A percentile compares a stretch with the other conserved stretches of the same genome.
These are phyloP conservation scores for Charanyca ferruginea DNA, from an alignment of 2,888 invertebrate species.

Conservation along the genomic window DNA sequence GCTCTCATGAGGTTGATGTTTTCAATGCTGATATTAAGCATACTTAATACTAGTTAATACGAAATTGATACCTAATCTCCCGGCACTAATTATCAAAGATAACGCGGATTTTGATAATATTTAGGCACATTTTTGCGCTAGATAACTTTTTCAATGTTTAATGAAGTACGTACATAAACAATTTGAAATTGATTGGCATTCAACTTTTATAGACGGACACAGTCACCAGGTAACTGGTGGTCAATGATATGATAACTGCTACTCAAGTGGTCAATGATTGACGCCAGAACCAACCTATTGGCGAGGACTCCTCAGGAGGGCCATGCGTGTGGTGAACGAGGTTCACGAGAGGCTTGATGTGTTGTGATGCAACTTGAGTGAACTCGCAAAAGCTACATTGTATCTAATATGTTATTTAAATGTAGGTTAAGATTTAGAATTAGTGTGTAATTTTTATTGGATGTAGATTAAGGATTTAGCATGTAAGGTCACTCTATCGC, in stretches of 20 bases:
- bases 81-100: conserved; percentile 36
- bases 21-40: neutral
- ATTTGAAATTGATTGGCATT: neutral
- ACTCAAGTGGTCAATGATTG: conserved; percentile 21
- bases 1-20: no score
- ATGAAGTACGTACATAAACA: neutral
- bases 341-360: no score
- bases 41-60: neutral
- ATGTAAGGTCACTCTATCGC: no score
- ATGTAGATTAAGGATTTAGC: no score
- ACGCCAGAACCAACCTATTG: no score
- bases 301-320: no score
- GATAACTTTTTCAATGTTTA: neutral
- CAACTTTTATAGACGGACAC: neutral
- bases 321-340: no score
- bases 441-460: no score
- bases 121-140: conserved; percentile 6
- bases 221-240: neutral
- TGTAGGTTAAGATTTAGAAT: no score
- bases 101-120: conserved; percentile 30
- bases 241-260: neutral
- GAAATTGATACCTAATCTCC: conserved; percentile 28
- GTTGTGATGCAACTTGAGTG: no score
- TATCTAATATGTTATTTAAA: no score
- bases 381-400: no score